Conservation (phyloP, 2,113 vertebrate species). For the Colinus virginianus region DNA sequence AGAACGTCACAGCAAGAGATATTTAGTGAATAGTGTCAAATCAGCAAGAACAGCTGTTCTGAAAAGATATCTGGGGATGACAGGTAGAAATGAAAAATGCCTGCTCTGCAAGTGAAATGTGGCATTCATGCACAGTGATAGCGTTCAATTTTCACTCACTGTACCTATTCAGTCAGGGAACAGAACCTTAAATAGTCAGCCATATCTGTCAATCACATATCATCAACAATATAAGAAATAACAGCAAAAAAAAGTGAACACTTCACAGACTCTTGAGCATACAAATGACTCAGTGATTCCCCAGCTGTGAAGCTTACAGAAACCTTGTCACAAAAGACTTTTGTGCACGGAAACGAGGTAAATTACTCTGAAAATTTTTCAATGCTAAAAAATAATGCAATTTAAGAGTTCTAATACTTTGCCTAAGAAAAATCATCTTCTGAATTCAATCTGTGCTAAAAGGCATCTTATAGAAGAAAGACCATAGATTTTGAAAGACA, state of each 20-base stretch:
- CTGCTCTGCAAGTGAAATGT: constrained; percentile 33
- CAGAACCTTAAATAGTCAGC: not conserved
- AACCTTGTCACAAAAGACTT: not conserved
- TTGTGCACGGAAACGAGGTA: not conserved
- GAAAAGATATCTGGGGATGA: not conserved
- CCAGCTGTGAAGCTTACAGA: not conserved
- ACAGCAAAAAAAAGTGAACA: not conserved
- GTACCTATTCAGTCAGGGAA: not conserved
- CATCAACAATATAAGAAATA: not conserved
- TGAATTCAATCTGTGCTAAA: constrained; percentile 3
- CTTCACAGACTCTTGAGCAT: not conserved
- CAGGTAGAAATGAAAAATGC: constrained; percentile 32
- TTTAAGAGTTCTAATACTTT: not conserved
- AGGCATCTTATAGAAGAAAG: not conserved
- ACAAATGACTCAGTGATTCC: not conserved
- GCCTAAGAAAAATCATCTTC: not conserved
- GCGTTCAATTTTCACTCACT: not conserved
- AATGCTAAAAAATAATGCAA: not conserved
- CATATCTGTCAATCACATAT: not conserved
- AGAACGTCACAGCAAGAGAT: not conserved
- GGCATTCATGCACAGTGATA: not conserved
- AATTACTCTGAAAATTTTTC: not conserved
- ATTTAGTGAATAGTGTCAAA: not conserved
- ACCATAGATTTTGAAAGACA: not conserved
- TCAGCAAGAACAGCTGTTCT: not conserved